These are phyloP conservation scores for Salvator merianae DNA, from an alignment of 2,113 vertebrate species.

Conservation along the genomic window DNA sequence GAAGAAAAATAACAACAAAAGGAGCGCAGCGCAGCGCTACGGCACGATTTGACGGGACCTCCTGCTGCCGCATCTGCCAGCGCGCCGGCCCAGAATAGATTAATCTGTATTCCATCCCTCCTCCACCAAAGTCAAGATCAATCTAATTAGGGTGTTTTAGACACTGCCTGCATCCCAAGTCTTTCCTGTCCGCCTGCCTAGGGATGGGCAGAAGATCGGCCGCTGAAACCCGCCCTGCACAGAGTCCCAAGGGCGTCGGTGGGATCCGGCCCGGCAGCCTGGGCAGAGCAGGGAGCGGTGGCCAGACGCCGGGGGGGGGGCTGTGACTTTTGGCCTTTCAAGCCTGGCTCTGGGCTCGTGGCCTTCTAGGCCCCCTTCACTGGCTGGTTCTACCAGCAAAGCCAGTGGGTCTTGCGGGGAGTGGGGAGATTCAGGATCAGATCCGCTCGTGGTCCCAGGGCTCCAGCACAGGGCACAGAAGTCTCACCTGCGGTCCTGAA, in stretches of 20 bases:
- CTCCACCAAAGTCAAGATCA: slow-evolving; percentile 62
- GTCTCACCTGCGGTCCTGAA: too few relatives aligned
- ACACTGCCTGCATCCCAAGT: slow-evolving; percentile 62
- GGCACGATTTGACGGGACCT: slow-evolving; percentile 70
- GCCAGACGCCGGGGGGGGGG: background rate
- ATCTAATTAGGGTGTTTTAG: slow-evolving; percentile 77
- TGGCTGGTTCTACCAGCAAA: background rate
- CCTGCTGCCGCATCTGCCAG: slow-evolving; percentile 70
- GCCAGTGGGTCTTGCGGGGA: background rate
- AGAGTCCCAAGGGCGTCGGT: background rate
- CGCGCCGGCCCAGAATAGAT: slow-evolving; percentile 56
- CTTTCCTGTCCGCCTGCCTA: slow-evolving; percentile 52
- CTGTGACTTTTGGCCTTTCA: background rate
- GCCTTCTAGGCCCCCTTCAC: background rate
- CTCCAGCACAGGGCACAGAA: background rate
- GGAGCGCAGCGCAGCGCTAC: slow-evolving; percentile 59
- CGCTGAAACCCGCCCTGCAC: background rate
- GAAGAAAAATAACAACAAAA: slow-evolving; percentile 54
- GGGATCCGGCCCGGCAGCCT: background rate
- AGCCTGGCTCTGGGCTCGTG: background rate
- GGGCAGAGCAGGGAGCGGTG: slow-evolving; percentile 11
- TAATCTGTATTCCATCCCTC: slow-evolving; percentile 72
- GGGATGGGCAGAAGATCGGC: background rate
- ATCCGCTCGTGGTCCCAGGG: background rate
- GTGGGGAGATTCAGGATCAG: background rate